phyloP scores from a whole-genome alignment of 2,888 invertebrate genomes.

The Tuberolachnus salignus region DNA sequence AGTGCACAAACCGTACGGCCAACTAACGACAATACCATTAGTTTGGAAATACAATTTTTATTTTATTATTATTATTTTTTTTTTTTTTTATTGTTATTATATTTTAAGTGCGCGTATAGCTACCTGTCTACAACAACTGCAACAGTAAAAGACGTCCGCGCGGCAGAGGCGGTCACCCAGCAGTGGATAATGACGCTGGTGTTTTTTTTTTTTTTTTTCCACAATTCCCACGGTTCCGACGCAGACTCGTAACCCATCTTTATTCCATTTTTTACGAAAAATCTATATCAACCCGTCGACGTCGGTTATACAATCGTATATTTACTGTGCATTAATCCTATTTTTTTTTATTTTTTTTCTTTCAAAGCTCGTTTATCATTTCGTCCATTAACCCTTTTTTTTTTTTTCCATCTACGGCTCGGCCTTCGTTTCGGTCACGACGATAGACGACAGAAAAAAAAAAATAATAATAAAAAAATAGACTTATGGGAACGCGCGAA shows the following conservation, averaged over 20 bases:
- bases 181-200: slow-evolving; percentile 37
- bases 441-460: not conserved
- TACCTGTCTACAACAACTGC: too few relatives aligned
- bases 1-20: slow-evolving; percentile 31
- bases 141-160: slow-evolving; percentile 5
- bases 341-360: too few relatives aligned
- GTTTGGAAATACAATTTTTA: slow-evolving; percentile 26
- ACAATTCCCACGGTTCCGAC: slow-evolving; percentile 52
- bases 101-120: slow-evolving; percentile 45
- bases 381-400: slow-evolving; percentile 54
- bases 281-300: slow-evolving; percentile 54
- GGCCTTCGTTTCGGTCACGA: slow-evolving; percentile 55
- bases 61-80: slow-evolving; percentile 36
- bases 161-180: slow-evolving; percentile 48
- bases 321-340: slow-evolving; percentile 36
- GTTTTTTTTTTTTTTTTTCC: slow-evolving; percentile 20
- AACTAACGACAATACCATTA: slow-evolving; percentile 54
- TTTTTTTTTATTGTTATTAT: slow-evolving; percentile 49
- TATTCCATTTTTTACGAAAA: slow-evolving; percentile 56
- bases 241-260: slow-evolving; percentile 52
- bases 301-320: slow-evolving; percentile 23
- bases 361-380: slow-evolving; percentile 56
- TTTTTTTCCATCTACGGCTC: slow-evolving; percentile 3
- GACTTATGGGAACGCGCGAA: slow-evolving; percentile 53
- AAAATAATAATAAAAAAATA: too few relatives aligned